Base-by-base conservation (phyloP, 1,140 invertebrate species). In the Phthorimaea operculella region DNA sequence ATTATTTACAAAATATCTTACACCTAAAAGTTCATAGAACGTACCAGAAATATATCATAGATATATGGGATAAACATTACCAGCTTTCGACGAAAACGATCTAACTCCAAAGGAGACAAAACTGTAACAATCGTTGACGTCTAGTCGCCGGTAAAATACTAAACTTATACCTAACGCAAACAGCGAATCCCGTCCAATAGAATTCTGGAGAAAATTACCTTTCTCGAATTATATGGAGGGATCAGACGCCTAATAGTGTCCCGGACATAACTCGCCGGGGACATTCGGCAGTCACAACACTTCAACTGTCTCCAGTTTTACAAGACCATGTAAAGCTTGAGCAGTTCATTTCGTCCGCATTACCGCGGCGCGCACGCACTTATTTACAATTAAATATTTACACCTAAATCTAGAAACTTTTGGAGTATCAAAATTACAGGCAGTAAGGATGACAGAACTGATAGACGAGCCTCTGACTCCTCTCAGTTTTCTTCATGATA, bases 401-500 rank as follows among this genome's bases (percentile, higher is more conserved):
- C 58, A 60, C 48, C n/a, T 50, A 50, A 74, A 59, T 58, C 52
- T 69, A 68, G 52, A 62, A 52, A 15, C 10, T 17, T 47, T 39
- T 57, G 36, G 56, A 63, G 47, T 60, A 59, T 60, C 68, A 28
- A 28, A 9, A 64, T 89, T 91, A 96, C 63, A 96, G 89, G 71
- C 90, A 92, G 84, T 98, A 98, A 6, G 96, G 95, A 83, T 96
- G 93, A 81, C 97, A 98, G 83, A 99, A 99, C 86, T 99, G 98
- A 85, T 99, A 99, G 49, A 99, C 98, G 58, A 99, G 90, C 74
- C 98, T 90, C 86, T 99, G 98, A 57, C 96, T 98, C 39, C 98
- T 89, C 74, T 98, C 96, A 3, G 98, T 99, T 83, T 99, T 99
- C 88, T 98, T 98, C 95, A 99, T 99, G 83, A 99, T 99, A 45